A percentile compares a stretch with the other conserved stretches of the same genome.
Evolutionary conservation across 2,888 invertebrate species (phyloP).

Genomic region (Ferdinandea cuprea): DNA sequence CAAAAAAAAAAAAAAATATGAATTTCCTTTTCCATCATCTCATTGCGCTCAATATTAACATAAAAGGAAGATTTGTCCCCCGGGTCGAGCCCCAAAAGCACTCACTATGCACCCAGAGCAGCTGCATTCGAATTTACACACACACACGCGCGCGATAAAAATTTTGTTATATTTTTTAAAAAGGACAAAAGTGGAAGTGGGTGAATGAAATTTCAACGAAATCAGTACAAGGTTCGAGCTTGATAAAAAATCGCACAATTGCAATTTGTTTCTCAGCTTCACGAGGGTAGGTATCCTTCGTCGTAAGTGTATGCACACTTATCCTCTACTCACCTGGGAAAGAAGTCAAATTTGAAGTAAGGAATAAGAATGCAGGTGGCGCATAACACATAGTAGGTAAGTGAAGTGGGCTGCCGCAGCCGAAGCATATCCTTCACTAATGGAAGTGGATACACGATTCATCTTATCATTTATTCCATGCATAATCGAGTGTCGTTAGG

Average conservation of each 20-base stretch:
- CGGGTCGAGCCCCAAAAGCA: constrained; percentile 30
- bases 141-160: constrained; percentile 71
- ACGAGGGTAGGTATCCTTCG: neutral
- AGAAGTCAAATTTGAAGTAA: neutral
- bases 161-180: constrained; percentile 9
- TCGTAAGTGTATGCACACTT: constrained; percentile 20
- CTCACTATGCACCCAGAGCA: constrained; percentile 29
- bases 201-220: constrained; percentile 24
- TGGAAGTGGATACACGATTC: constrained; percentile 8
- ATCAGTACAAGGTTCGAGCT: constrained; percentile 51
- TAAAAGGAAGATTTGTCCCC: constrained; percentile 28
- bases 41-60: constrained; percentile 32
- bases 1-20: constrained; percentile 17
- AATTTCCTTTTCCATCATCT: constrained; percentile 41
- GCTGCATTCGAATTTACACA: constrained; percentile 68
- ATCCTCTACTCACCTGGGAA: neutral
- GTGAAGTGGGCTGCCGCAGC: constrained; percentile 20
- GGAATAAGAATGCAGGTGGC: constrained; percentile 40
- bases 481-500: constrained; percentile 69
- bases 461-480: constrained; percentile 69
- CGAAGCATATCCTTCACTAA: constrained; percentile 7
- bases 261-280: constrained; percentile 46
- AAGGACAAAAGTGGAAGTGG: constrained; percentile 5
- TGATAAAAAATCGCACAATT: constrained; percentile 44
- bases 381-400: constrained; percentile 16